phyloP scores from a whole-genome alignment of 53 echinoderm and acorn worm species.

The Mesocentrotus franciscanus region DNA sequence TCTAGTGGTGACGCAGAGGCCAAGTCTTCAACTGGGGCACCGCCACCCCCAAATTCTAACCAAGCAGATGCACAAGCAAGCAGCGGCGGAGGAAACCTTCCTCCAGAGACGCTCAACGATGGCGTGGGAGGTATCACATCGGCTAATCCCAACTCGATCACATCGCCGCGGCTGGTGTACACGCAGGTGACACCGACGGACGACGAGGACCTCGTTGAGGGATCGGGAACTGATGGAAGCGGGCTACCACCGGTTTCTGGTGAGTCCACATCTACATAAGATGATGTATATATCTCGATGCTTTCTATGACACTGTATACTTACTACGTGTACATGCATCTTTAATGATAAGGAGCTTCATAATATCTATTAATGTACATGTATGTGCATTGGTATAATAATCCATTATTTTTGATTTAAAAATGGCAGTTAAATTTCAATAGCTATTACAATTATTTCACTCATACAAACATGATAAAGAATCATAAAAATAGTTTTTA shows the following conservation, averaged over 20 bases:
- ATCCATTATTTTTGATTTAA: too few species aligned
- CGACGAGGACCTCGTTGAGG: constrained; percentile 51
- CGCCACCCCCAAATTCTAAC: neutral
- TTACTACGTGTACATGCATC: too few species aligned
- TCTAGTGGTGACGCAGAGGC: constrained; percentile 2
- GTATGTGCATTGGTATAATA: too few species aligned
- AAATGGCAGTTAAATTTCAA: too few species aligned
- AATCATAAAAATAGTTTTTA: too few species aligned
- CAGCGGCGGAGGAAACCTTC: constrained; percentile 17
- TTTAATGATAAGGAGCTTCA: too few species aligned
- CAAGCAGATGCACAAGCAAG: constrained; percentile 42
- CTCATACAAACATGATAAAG: too few species aligned
- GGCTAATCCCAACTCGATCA: neutral
- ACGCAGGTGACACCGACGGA: constrained; percentile 59
- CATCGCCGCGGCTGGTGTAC: constrained; percentile 56
- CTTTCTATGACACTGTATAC: neutral
- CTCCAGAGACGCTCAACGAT: constrained; percentile 3
- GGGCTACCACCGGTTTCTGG: constrained; percentile 51
- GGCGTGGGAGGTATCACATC: constrained; percentile 14
- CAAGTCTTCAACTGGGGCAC: neutral
- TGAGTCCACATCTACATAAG: constrained; percentile 14
- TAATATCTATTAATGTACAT: too few species aligned
- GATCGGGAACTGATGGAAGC: constrained; percentile 54
- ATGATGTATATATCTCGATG: neutral
- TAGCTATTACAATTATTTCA: too few species aligned